These are phyloP conservation scores for Macroglossus sobrinus DNA, from an alignment of 2,113 vertebrate species.

Conservation along the genomic window DNA sequence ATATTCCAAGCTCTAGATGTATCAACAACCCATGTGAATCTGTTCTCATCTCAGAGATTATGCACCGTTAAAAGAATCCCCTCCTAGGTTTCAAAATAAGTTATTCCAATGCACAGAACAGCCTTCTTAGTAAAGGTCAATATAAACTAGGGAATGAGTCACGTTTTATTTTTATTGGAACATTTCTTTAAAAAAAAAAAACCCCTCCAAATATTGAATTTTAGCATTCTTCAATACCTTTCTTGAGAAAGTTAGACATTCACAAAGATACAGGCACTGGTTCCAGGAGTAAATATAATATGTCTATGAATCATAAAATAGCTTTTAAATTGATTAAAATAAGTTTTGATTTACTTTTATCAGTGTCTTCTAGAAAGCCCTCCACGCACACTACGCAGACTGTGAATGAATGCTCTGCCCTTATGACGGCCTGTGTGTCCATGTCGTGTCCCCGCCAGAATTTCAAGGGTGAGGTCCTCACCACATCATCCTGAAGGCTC, in stretches of 20 bases:
- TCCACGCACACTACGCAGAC: too few species aligned
- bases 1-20: background rate
- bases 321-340: background rate
- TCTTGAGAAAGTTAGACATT: constrained; percentile 4
- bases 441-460: background rate
- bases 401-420: background rate
- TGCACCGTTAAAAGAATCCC: background rate
- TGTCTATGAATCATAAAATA: background rate
- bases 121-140: background rate
- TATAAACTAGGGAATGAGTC: background rate
- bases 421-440: background rate
- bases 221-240: background rate
- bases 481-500: too few species aligned
- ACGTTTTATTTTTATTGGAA: background rate
- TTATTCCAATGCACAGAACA: background rate
- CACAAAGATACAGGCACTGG: background rate
- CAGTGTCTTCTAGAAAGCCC: background rate
- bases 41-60: background rate
- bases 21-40: background rate
- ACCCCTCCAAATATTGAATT: background rate
- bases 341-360: background rate
- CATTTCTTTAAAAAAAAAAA: background rate
- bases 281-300: background rate
- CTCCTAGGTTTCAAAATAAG: background rate
- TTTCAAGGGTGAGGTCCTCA: background rate